Percentiles rank a stretch among this genome's conserved stretches.
Evolutionary conservation across 2,113 vertebrate genomes (phyloP).

Genomic region (Formicarius rufipectus): DNA sequence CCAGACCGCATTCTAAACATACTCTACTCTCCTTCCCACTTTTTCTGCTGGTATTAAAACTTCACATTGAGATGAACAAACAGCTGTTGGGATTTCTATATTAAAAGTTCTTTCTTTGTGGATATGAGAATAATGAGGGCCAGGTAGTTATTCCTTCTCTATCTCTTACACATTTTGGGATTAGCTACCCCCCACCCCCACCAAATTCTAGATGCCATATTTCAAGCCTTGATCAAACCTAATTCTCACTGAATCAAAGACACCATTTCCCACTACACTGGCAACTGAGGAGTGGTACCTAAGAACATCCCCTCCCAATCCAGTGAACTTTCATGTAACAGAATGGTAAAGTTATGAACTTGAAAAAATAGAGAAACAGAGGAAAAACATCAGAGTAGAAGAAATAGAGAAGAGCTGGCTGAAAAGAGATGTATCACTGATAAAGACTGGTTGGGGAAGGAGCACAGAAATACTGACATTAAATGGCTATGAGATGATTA

Average conservation of each 20-base stretch:
- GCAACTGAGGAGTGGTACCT: background rate
- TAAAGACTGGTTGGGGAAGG: background rate
- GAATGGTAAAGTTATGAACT: background rate
- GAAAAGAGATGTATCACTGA: background rate
- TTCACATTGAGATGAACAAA: slow-evolving; percentile 48
- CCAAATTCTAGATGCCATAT: background rate
- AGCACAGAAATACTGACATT: background rate
- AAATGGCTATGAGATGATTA: slow-evolving; percentile 58
- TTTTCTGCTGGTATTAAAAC: slow-evolving; percentile 26
- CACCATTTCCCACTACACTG: background rate
- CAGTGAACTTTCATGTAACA: background rate
- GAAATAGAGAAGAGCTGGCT: background rate
- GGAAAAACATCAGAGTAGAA: background rate
- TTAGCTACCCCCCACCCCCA: background rate
- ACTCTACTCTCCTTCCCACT: background rate
- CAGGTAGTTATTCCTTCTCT: background rate
- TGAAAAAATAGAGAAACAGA: background rate
- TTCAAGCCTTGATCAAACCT: background rate
- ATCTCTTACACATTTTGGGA: background rate
- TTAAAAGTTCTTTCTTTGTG: background rate
- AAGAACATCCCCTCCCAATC: background rate
- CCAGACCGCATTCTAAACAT: slow-evolving; percentile 23
- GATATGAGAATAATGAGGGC: slow-evolving; percentile 16
- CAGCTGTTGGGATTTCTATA: slow-evolving; percentile 29
- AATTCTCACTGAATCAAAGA: background rate